Evolutionary conservation across 2,888 invertebrate genomes (phyloP), one percentile per base, ranked within the genome.

Genomic region (Invenusta paracnida): DNA sequence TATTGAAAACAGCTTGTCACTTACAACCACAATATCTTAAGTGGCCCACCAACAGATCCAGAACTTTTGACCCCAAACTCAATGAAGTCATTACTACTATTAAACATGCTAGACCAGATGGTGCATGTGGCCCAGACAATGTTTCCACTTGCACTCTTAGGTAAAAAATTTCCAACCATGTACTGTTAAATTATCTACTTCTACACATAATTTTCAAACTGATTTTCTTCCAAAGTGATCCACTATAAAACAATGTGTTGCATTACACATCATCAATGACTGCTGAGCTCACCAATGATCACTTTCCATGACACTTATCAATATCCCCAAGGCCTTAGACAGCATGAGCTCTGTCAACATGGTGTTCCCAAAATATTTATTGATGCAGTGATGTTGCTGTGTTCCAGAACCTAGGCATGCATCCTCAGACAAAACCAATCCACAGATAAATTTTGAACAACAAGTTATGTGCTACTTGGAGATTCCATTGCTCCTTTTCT

Each of bases 181-280:
- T n/a, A n/a, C n/a, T n/a, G n/a, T n/a, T n/a, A n/a, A n/a, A n/a
- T n/a, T n/a, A 48, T 48, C 48, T 48, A 48, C 48, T 48, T 48
- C 48, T 17, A 48, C 48, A 48, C 48, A 48, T 48, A 48, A 48
- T 2, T 82, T 82, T 27, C 82, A 82, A 23, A 13, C 5, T 30
- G 82, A 2, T 17, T 82, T 82, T 82, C 29, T 82, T 82, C 82
- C 82, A 82, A 30, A 82, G 2, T 13, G 82, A 82, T 73, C 73
- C 17, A 73, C 73, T 13, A 73, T 23, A 73, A 23, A 73, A 73
- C 73, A 73, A 73, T 73, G 11, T 73, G 73, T 73, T 73, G 17
- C 73, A 23, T 23, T 5, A 23, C 27, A 23, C 27, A 23, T 73
- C 27, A 73, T 73, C 73, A 2, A 73, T 23, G 73, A 73, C 73